phyloP scores from a whole-genome alignment of 2,113 vertebrate genomes.

The Stegostoma tigrinum region DNA sequence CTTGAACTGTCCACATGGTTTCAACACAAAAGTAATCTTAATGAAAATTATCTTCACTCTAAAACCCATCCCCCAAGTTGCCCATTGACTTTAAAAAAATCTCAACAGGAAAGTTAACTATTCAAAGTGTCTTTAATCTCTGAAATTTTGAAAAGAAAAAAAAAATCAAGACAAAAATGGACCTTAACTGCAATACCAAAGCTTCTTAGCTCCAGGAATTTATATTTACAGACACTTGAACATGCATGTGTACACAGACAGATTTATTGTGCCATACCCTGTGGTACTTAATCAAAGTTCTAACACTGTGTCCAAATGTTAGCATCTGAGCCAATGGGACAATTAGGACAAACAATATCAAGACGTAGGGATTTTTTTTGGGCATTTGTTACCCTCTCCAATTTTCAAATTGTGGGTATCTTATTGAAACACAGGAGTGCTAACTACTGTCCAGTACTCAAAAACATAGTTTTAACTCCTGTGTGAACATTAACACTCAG shows the following conservation, averaged over 20 bases:
- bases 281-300: background rate
- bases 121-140: background rate
- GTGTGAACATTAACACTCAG: background rate
- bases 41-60: background rate
- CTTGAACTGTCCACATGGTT: background rate
- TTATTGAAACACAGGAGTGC: background rate
- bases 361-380: background rate
- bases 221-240: background rate
- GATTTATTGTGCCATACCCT: background rate
- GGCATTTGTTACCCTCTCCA: background rate
- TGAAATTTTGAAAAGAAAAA: background rate
- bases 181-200: constrained; percentile 16
- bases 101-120: background rate
- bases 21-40: background rate
- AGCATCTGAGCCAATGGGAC: background rate
- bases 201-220: background rate
- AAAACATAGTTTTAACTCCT: too few species aligned
- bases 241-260: background rate
- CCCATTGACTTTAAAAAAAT: background rate
- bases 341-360: background rate
- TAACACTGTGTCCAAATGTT: background rate
- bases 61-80: background rate
- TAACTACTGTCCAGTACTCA: background rate
- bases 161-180: background rate
- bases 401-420: background rate